Evolutionary conservation across 2,113 vertebrate genomes (phyloP).

Genomic region (Megalops atlanticus): DNA sequence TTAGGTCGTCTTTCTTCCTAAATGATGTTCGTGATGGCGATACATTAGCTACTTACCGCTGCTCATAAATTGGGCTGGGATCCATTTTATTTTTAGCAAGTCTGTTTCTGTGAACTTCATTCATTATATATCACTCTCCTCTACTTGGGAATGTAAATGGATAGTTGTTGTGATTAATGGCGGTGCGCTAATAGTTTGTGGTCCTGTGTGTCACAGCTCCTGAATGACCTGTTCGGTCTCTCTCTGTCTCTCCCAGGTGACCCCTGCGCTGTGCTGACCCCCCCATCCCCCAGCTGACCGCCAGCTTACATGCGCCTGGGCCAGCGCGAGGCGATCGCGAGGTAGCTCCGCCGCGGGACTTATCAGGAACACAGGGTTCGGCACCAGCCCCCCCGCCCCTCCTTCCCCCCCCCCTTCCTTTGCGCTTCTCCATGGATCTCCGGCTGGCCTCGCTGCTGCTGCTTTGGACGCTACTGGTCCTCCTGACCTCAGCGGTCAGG

Average conservation of each 20-base stretch:
- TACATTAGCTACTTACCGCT: background rate
- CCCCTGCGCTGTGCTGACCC: slow-evolving; percentile 56
- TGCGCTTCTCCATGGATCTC: slow-evolving; percentile 56
- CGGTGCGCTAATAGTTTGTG: background rate
- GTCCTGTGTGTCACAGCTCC: background rate
- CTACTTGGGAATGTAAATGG: background rate
- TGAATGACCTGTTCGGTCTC: background rate
- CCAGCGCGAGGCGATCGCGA: slow-evolving; percentile 47
- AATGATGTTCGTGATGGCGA: background rate
- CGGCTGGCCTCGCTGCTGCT: slow-evolving; percentile 62
- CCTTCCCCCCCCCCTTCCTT: slow-evolving; percentile 43
- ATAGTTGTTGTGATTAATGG: background rate
- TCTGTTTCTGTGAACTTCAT: background rate
- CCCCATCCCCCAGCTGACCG: slow-evolving; percentile 45
- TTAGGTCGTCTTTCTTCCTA: no score
- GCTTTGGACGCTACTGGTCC: slow-evolving; percentile 63
- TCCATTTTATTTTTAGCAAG: no score
- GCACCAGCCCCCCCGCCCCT: background rate
- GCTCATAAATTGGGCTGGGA: background rate
- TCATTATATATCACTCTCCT: no score
- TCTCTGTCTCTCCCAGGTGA: slow-evolving; percentile 35
- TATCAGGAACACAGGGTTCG: slow-evolving; percentile 51
- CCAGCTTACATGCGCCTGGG: slow-evolving; percentile 53
- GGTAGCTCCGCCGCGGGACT: slow-evolving; percentile 54
- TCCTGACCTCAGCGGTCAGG: slow-evolving; percentile 67